A percentile compares a stretch with the other conserved stretches of the same genome.
phyloP scores from a whole-genome alignment of 30 jellyfish, hydroid and myxozoan species.

The Sanderia malayensis region DNA sequence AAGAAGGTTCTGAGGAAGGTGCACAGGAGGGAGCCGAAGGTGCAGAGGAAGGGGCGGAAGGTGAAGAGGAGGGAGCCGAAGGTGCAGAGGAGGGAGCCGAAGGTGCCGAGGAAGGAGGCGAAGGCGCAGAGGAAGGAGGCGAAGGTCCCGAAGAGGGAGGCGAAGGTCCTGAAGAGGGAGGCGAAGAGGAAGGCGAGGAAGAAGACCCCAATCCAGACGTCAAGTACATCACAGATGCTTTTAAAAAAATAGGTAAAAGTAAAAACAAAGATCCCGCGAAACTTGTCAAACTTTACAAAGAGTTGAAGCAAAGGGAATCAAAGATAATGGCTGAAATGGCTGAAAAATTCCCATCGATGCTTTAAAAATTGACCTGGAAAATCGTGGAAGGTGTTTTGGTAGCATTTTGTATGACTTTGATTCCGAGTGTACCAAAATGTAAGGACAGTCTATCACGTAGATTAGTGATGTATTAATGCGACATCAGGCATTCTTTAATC shows the following conservation, averaged over 20 bases:
- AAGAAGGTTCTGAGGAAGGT: neutral
- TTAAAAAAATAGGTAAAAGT: conserved; percentile 9
- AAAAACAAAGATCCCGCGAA: conserved; percentile 21
- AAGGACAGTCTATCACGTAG: too few species aligned
- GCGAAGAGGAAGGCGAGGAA: neutral
- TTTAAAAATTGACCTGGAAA: too few species aligned
- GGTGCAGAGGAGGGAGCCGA: neutral
- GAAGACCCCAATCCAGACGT: conserved; percentile 47
- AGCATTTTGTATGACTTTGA: too few species aligned
- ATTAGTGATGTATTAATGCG: too few species aligned
- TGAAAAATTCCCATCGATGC: conserved; percentile 53
- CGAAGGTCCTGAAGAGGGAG: neutral
- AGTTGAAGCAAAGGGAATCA: conserved; percentile 41
- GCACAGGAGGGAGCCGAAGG: neutral
- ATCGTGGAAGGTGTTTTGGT: too few species aligned
- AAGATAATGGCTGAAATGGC: conserved; percentile 27
- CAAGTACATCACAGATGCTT: conserved; percentile 22
- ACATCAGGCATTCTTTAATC: too few species aligned
- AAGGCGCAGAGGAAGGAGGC: neutral
- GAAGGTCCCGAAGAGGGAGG: neutral
- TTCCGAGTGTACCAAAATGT: too few species aligned
- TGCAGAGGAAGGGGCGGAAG: neutral
- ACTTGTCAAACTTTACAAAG: conserved; percentile 32
- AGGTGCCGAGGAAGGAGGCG: neutral
- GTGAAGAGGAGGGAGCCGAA: neutral